These are phyloP conservation scores for Neogale vison DNA, from an alignment of 2,113 vertebrate species.

Conservation along the genomic window DNA sequence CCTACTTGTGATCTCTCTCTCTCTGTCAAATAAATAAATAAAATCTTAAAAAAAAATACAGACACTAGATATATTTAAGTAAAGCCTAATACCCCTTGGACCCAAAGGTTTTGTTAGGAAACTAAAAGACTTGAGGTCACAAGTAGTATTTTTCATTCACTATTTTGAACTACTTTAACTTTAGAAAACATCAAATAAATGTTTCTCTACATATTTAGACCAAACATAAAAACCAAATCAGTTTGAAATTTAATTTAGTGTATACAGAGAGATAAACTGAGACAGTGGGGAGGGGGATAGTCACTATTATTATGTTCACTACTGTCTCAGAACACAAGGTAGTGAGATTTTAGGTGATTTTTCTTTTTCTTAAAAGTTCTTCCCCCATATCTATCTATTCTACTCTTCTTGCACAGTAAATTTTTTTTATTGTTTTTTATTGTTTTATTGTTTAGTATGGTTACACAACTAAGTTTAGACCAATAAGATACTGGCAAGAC, in stretches of 20 bases:
- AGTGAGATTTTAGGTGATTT: background rate
- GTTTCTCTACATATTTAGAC: background rate
- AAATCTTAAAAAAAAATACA: background rate
- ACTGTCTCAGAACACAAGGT: background rate
- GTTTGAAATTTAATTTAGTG: background rate
- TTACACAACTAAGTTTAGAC: background rate
- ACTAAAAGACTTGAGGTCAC: background rate
- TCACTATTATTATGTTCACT: background rate
- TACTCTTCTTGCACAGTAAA: background rate
- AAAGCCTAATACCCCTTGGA: background rate
- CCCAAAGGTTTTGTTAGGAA: background rate
- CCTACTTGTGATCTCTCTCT: too few relatives aligned
- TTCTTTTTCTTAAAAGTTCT: background rate
- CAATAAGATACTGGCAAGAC: background rate
- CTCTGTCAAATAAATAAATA: background rate
- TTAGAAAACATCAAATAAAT: background rate
- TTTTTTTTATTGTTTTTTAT: background rate
- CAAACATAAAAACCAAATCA: background rate
- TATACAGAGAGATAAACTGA: background rate
- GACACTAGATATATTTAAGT: background rate
- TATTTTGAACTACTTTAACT: background rate
- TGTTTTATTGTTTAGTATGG: background rate
- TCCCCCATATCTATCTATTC: background rate
- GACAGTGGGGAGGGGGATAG: too few relatives aligned
- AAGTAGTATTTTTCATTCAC: slow-evolving; percentile 7